Percentiles rank a stretch among this genome's conserved stretches.
phyloP scores from a whole-genome alignment of 2,888 invertebrate genomes.

The Leucozona laternaria region DNA sequence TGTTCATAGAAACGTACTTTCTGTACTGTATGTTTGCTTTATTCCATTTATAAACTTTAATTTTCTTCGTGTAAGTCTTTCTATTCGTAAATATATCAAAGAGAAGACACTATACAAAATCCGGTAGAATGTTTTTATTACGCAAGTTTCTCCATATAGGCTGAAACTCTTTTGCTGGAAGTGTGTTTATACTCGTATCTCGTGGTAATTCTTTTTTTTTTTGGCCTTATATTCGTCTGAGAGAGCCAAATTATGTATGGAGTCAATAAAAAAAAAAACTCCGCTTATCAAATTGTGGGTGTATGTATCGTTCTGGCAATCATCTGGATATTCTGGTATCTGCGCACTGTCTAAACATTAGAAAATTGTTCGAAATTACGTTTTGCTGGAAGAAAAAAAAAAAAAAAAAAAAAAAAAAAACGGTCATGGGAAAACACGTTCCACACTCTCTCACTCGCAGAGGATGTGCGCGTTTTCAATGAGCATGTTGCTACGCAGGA shows the following conservation, averaged over 20 bases:
- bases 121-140: constrained; percentile 23
- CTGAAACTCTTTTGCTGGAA: constrained; percentile 55
- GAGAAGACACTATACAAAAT: not conserved
- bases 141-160: constrained; percentile 37
- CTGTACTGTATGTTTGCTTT: constrained; percentile 25
- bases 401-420: constrained; percentile 15
- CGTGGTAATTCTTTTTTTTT: constrained; percentile 16
- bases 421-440: constrained; percentile 52
- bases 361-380: constrained; percentile 27
- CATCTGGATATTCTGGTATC: constrained; percentile 61
- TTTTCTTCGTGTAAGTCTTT: not conserved
- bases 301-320: constrained; percentile 54
- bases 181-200: constrained; percentile 49
- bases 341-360: constrained; percentile 51
- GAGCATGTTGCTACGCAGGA: constrained; percentile 72
- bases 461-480: constrained; percentile 65
- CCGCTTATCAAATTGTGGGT: constrained; percentile 62
- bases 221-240: not conserved
- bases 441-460: constrained; percentile 35
- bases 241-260: constrained; percentile 14
- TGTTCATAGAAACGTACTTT: not conserved
- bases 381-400: constrained; percentile 7
- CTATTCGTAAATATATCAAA: not conserved
- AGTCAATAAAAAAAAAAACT: constrained; percentile 26
- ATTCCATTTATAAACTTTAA: constrained; percentile 22